phyloP scores from a whole-genome alignment of 2,113 vertebrate species.

The Macquaria australasica region DNA sequence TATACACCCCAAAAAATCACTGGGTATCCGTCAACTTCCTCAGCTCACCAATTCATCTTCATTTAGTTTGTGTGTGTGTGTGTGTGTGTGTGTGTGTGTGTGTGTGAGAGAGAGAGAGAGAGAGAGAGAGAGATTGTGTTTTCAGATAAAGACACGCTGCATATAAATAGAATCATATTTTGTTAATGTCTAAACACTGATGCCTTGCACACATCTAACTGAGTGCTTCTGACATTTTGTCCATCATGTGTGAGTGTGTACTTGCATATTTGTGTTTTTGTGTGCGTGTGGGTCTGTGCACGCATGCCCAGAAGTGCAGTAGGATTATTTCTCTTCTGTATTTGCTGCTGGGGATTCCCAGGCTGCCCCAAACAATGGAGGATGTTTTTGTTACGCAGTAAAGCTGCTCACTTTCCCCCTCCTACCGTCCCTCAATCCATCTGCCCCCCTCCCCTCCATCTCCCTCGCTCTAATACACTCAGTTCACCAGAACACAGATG shows the following conservation, averaged over 20 bases:
- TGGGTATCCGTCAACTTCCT: conserved; percentile 5
- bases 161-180: not conserved
- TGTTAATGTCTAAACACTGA: conserved; percentile 21
- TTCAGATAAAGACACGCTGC: conserved; percentile 9
- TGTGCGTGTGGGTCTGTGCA: conserved; percentile 11
- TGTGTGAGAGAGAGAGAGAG: no score
- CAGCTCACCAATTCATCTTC: not conserved
- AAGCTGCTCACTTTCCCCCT: conserved; percentile 51
- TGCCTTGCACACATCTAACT: conserved; percentile 31
- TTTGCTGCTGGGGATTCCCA: conserved; percentile 69
- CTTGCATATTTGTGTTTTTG: conserved; percentile 10
- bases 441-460: conserved; percentile 22
- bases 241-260: conserved; percentile 35
- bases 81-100: not conserved
- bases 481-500: conserved; percentile 33
- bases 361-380: conserved; percentile 58
- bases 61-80: not conserved
- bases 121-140: no score
- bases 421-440: conserved; percentile 45
- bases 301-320: conserved; percentile 17
- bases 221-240: conserved; percentile 36
- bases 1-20: not conserved
- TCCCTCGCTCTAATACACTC: conserved; percentile 30
- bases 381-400: conserved; percentile 62
- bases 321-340: conserved; percentile 53